Evolutionary conservation across 2,888 invertebrate species (phyloP).

Genomic region (Parnassius apollo): DNA sequence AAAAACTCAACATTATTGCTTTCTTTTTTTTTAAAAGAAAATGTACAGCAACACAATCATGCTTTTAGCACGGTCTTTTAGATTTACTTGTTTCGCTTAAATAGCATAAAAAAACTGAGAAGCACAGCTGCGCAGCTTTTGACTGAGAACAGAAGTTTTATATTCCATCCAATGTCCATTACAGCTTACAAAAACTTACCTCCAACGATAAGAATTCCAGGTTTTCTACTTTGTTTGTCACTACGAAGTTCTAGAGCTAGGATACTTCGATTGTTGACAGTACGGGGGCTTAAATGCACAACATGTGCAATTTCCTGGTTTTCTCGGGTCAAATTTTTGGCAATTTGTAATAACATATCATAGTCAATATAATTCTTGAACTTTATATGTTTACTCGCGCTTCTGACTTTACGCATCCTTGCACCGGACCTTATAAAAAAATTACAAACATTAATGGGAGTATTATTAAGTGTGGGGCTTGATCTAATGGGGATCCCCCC

Average conservation of each 20-base stretch:
- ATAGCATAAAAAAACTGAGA: too few relatives aligned
- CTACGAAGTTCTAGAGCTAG: slow-evolving; percentile 64
- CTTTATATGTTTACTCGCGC: slow-evolving; percentile 37
- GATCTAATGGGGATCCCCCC: too few relatives aligned
- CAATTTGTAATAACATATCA: slow-evolving; percentile 36
- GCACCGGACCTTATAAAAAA: slow-evolving; percentile 56
- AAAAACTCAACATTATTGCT: too few relatives aligned
- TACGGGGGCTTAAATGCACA: slow-evolving; percentile 46
- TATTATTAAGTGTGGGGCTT: too few relatives aligned
- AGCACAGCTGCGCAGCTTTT: too few relatives aligned
- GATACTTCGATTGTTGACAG: slow-evolving; percentile 56
- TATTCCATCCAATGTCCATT: too few relatives aligned
- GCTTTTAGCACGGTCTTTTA: too few relatives aligned
- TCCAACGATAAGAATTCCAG: slow-evolving; percentile 68
- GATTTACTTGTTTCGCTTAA: too few relatives aligned
- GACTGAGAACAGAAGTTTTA: too few relatives aligned
- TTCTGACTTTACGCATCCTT: slow-evolving; percentile 55
- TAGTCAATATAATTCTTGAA: slow-evolving; percentile 48
- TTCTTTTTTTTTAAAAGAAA: too few relatives aligned
- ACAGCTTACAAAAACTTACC: slow-evolving; percentile 39
- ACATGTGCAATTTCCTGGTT: slow-evolving; percentile 54
- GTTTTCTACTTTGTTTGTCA: slow-evolving; percentile 60
- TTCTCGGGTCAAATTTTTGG: slow-evolving; percentile 42
- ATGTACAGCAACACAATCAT: too few relatives aligned
- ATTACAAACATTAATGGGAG: too few relatives aligned